Evolutionary conservation across 2,797 vertebrate genomes (phyloP).

Genomic region (Crax fasciolata): DNA sequence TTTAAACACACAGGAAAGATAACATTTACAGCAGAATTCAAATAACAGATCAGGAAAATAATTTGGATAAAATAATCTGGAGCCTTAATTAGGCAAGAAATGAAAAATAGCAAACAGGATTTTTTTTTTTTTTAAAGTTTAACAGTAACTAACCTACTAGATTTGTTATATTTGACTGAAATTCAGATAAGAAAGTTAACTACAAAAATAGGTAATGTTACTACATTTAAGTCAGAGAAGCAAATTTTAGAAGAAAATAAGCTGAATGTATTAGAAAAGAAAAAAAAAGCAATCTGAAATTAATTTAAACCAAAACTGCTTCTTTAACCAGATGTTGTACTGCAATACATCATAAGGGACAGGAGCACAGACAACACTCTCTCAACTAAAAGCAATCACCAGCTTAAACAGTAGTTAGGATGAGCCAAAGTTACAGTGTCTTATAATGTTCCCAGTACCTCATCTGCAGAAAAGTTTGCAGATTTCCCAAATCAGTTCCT

Average conservation of each 20-base stretch:
- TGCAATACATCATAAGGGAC: not conserved
- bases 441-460: not conserved
- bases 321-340: not conserved
- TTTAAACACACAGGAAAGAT: constrained; percentile 72
- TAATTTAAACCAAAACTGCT: not conserved
- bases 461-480: not conserved
- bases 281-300: not conserved
- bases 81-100: constrained; percentile 78
- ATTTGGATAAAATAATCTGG: constrained; percentile 76
- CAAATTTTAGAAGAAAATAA: constrained; percentile 66
- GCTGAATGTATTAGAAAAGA: constrained; percentile 48
- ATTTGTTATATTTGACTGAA: constrained; percentile 78
- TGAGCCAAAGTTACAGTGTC: not conserved
- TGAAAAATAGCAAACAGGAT: constrained; percentile 65
- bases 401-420: not conserved
- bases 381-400: not conserved
- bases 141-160: constrained; percentile 61
- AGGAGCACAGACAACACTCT: not conserved
- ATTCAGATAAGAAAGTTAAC: constrained; percentile 80
- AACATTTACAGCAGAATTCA: constrained; percentile 69
- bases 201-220: constrained; percentile 60
- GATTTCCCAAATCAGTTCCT: not conserved
- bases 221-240: constrained; percentile 63
- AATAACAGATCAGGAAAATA: constrained; percentile 77
- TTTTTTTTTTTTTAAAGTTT: constrained; percentile 49